Base-by-base conservation (phyloP, 2,113 vertebrate genomes). In the Neotoma lepida region DNA sequence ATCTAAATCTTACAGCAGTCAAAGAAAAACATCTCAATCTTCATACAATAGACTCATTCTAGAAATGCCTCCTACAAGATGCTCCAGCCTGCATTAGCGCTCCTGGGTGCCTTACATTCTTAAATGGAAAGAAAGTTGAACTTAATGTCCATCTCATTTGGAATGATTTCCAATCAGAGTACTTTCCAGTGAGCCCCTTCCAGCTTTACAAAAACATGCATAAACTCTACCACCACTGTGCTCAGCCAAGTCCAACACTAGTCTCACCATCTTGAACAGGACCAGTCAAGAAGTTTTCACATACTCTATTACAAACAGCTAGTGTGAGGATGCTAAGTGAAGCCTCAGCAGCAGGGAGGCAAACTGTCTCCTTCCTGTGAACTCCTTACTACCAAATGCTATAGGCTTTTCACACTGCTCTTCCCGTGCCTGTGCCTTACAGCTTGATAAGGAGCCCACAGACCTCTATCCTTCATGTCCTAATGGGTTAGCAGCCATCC, bases 181-280 rank as follows among this genome's bases (percentile, higher is more conserved):
- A 74, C 74, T 89, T 89, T 90, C n/a, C 46, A 61, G 13, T 44
- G 14, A 91, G 24, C 64, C 20, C 54, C 70, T 95, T 86, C n/a
- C 78, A 94, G 71, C 68, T 89, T 95, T 70, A 80, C 33, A 61
- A 91, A 91, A 41, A 87, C 33, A 77, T 9, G 14, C 3, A 58
- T 4, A 77, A 92, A 89, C 54, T 68, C 39, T 4, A 24, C 6
- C 24, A 77, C 28, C 56, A 56, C 46, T n/a, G 51, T 24, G 56
- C 26, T 91, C 89, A 86, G 18, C 84, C 39, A 87, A 86, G 88
- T 33, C 46, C 56, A 88, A 71, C 24, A 86, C 26, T 33, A 22
- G 71, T 56, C 63, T 58, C 6, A 18, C 71, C 61, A 85, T 39
- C 84, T 39, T 18, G 6, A 92, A 92, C 6, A 66, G 35, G 28